Conservation (phyloP, 2,797 vertebrate genomes). For the Gadopsis marmoratus region DNA sequence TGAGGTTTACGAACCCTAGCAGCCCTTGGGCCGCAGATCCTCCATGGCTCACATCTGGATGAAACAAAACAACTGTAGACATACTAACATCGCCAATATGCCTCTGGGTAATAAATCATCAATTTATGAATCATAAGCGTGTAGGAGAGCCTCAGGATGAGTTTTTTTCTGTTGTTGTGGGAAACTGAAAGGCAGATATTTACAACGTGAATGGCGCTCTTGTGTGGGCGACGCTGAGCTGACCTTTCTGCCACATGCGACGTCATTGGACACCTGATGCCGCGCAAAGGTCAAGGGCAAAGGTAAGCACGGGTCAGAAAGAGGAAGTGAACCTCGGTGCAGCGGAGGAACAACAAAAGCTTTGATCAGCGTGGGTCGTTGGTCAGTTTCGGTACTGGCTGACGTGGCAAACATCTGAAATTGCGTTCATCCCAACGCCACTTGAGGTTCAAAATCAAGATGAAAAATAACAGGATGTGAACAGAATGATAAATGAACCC, state of each 20-base stretch:
- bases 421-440: neutral
- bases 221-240: slow-evolving; percentile 16
- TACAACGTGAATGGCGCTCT: slow-evolving; percentile 50
- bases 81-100: slow-evolving; percentile 41
- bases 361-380: slow-evolving; percentile 38
- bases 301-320: slow-evolving; percentile 42
- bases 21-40: slow-evolving; percentile 35
- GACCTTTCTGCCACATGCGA: slow-evolving; percentile 57
- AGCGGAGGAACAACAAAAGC: slow-evolving; percentile 33
- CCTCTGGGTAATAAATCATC: slow-evolving; percentile 49
- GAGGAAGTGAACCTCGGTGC: slow-evolving; percentile 62
- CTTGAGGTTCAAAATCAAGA: slow-evolving; percentile 15
- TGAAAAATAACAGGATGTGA: slow-evolving; percentile 41
- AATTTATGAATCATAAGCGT: slow-evolving; percentile 55
- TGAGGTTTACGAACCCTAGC: slow-evolving; percentile 35
- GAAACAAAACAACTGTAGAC: slow-evolving; percentile 49
- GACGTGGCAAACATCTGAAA: slow-evolving; percentile 9
- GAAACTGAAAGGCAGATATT: slow-evolving; percentile 35
- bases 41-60: slow-evolving; percentile 53
- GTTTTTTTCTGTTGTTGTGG: neutral
- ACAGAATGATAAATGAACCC: slow-evolving; percentile 29
- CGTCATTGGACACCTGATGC: slow-evolving; percentile 56
- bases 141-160: slow-evolving; percentile 7
- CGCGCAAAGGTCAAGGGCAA: slow-evolving; percentile 61
- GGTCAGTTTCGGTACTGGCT: slow-evolving; percentile 62